Conservation (phyloP, 2,797 vertebrate species). For the Strix occidentalis region DNA sequence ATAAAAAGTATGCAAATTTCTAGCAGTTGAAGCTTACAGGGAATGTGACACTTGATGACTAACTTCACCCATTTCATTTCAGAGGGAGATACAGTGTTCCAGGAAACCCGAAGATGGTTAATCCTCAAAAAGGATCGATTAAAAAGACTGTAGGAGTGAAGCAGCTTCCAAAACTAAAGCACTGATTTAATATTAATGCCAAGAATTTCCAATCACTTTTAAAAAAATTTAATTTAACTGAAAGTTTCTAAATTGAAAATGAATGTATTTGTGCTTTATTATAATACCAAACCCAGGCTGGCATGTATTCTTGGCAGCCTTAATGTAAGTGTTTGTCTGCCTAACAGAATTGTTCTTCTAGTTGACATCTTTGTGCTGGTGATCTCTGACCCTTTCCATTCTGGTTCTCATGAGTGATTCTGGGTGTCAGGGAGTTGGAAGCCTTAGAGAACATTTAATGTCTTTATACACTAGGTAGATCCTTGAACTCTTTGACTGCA, state of each 20-base stretch:
- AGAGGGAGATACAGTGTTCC: slow-evolving; percentile 63
- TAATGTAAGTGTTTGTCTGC: neutral
- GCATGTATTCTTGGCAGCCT: neutral
- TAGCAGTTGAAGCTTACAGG: neutral
- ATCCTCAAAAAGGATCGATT: slow-evolving; percentile 59
- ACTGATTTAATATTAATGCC: slow-evolving; percentile 43
- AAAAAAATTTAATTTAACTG: neutral
- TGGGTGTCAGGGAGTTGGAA: neutral
- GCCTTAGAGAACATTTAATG: neutral
- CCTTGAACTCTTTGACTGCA: neutral
- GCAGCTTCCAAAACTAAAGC: slow-evolving; percentile 70
- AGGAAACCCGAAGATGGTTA: slow-evolving; percentile 58
- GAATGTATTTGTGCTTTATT: neutral
- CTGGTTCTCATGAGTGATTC: neutral
- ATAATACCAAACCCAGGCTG: neutral
- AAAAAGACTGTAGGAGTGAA: slow-evolving; percentile 65
- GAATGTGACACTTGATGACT: slow-evolving; percentile 14
- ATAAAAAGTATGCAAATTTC: neutral
- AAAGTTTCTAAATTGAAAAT: neutral
- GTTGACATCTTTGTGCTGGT: neutral
- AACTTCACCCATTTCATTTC: slow-evolving; percentile 61
- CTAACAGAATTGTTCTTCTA: neutral
- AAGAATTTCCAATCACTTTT: neutral
- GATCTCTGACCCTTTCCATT: neutral
- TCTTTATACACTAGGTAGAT: neutral